These are phyloP conservation scores for Epinotia demarniana DNA, from an alignment of 2,888 invertebrate species.

Conservation along the genomic window DNA sequence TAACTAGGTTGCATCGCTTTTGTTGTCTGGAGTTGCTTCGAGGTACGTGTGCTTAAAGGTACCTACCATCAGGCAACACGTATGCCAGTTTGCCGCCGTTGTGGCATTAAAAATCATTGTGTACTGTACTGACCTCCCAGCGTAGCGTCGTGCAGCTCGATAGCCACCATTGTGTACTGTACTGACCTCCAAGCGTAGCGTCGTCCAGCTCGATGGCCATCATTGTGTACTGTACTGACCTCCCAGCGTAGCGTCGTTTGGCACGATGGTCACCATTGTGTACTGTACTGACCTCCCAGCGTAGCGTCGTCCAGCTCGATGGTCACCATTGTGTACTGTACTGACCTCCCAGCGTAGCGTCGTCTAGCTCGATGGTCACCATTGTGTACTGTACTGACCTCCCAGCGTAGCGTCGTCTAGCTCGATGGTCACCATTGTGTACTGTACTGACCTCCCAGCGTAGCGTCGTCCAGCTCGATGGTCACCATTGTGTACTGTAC, in stretches of 20 bases:
- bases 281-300: slow-evolving; percentile 78
- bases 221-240: slow-evolving; percentile 58
- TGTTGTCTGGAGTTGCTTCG: too few species aligned
- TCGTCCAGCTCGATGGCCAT: too few species aligned
- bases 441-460: slow-evolving; percentile 81
- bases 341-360: slow-evolving; percentile 87
- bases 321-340: neutral
- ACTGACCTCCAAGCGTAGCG: slow-evolving; percentile 86
- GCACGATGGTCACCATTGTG: too few species aligned
- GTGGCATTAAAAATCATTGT: too few species aligned
- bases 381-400: slow-evolving; percentile 59
- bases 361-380: too few species aligned
- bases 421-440: too few species aligned
- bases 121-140: slow-evolving; percentile 78
- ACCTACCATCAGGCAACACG: too few species aligned
- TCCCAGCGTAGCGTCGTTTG: slow-evolving; percentile 88
- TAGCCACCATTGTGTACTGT: slow-evolving; percentile 47
- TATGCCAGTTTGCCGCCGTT: too few species aligned
- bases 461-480: too few species aligned
- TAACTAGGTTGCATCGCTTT: too few species aligned
- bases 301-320: too few species aligned
- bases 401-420: slow-evolving; percentile 89
- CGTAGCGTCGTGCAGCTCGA: slow-evolving; percentile 88
- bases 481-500: neutral
- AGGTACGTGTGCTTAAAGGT: too few species aligned